Percentiles rank a stretch among this genome's conserved stretches.
Conservation (phyloP, 2,888 invertebrate genomes). For the Didymodactylos carnosus region DNA sequence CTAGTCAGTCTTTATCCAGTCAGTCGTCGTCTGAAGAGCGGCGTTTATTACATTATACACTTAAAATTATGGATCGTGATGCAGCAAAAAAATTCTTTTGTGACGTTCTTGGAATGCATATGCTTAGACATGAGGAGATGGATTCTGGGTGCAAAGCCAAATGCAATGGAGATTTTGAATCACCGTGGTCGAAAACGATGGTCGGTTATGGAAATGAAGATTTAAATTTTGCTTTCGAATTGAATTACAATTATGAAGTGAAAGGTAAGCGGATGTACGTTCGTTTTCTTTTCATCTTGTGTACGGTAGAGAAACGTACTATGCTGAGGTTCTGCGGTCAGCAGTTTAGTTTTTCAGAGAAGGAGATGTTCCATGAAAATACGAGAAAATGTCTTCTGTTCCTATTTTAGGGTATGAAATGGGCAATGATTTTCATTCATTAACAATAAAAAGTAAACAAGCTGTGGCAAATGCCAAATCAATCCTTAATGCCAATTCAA, state of each 20-base stretch:
- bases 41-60: constrained; percentile 79
- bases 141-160: constrained; percentile 83
- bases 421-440: not conserved
- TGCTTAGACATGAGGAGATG: constrained; percentile 87
- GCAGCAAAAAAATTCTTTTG: constrained; percentile 67
- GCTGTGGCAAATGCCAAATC: not conserved
- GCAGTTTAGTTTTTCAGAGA: too few species aligned
- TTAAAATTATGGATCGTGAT: constrained; percentile 74
- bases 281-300: too few species aligned
- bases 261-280: too few species aligned
- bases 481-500: too few species aligned
- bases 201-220: constrained; percentile 89
- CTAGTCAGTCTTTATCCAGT: too few species aligned
- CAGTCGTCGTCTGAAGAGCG: not conserved
- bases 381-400: too few species aligned
- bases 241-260: constrained; percentile 85
- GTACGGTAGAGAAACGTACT: too few species aligned
- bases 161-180: constrained; percentile 58
- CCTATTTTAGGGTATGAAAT: too few species aligned
- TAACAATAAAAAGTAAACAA: not conserved
- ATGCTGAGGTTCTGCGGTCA: too few species aligned
- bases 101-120: constrained; percentile 81
- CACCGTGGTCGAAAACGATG: constrained; percentile 96
- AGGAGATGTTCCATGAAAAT: too few species aligned
- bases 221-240: constrained; percentile 75